These are phyloP conservation scores for Antechinus flavipes DNA, from an alignment of 2,113 vertebrate species.

Conservation along the genomic window DNA sequence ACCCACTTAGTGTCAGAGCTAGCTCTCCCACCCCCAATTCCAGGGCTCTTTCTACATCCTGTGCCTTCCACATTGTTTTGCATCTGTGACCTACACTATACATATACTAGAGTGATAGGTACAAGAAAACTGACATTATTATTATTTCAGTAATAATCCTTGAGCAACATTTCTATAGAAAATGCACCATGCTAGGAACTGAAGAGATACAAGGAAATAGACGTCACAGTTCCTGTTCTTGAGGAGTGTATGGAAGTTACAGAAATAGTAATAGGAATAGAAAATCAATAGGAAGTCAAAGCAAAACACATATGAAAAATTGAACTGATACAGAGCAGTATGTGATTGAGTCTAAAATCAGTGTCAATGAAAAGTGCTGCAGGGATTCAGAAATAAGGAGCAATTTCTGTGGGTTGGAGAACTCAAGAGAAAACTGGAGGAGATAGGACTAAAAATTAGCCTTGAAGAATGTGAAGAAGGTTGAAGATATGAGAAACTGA, in stretches of 20 bases:
- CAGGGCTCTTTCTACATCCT: not conserved
- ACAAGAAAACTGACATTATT: constrained; percentile 36
- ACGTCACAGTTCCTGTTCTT: not conserved
- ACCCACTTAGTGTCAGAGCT: not conserved
- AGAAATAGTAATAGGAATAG: no score
- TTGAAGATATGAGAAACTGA: not conserved
- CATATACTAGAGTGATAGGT: constrained; percentile 4
- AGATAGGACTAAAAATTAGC: not conserved
- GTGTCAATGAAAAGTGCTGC: not conserved
- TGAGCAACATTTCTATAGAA: not conserved
- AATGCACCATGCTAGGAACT: not conserved
- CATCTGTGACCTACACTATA: constrained; percentile 38
- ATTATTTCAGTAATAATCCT: constrained; percentile 19
- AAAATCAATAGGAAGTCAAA: not conserved
- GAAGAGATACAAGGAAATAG: constrained; percentile 5
- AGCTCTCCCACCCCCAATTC: not conserved
- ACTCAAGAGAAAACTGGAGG: not conserved
- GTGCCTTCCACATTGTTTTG: not conserved
- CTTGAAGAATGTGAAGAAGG: not conserved
- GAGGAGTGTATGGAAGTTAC: not conserved
- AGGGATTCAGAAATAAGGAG: not conserved
- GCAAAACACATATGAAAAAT: not conserved
- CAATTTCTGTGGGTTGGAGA: not conserved
- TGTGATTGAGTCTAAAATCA: not conserved
- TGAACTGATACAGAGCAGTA: not conserved